Evolutionary conservation across 2,888 invertebrate species (phyloP).

Genomic region (Eupithecia subumbrata): DNA sequence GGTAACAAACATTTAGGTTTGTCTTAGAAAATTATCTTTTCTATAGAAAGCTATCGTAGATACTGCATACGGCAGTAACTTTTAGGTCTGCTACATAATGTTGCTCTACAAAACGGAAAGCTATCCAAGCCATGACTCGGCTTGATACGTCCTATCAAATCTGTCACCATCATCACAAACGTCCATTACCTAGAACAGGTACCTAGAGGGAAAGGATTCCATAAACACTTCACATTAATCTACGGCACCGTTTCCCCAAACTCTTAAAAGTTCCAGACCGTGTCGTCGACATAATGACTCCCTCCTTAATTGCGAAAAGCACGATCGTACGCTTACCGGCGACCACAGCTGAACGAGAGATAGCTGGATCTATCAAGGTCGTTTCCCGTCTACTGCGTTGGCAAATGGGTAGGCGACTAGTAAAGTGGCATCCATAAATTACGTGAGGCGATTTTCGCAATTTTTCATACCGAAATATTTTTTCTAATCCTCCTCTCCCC

Average conservation of each 20-base stretch:
- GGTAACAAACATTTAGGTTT: too few species aligned
- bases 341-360: slow-evolving; percentile 10
- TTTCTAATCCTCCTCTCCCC: too few species aligned
- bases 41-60: too few species aligned
- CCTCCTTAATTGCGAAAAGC: slow-evolving; percentile 41
- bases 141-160: background rate
- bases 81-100: background rate
- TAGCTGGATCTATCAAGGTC: background rate
- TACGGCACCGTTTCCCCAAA: slow-evolving; percentile 10
- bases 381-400: background rate
- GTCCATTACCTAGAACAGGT: background rate
- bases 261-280: slow-evolving; percentile 17
- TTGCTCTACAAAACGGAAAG: background rate
- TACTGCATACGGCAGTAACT: too few species aligned
- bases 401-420: background rate
- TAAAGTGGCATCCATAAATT: too few species aligned
- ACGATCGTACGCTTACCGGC: slow-evolving; percentile 36
- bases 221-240: slow-evolving; percentile 11
- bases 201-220: slow-evolving; percentile 3
- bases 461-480: too few species aligned
- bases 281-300: slow-evolving; percentile 35
- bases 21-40: background rate
- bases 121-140: background rate
- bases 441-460: too few species aligned
- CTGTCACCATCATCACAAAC: background rate